Percentiles rank a stretch among this genome's conserved stretches.
Evolutionary conservation across 2,888 invertebrate genomes (phyloP).

Genomic region (Rugalucina vietnamica): DNA sequence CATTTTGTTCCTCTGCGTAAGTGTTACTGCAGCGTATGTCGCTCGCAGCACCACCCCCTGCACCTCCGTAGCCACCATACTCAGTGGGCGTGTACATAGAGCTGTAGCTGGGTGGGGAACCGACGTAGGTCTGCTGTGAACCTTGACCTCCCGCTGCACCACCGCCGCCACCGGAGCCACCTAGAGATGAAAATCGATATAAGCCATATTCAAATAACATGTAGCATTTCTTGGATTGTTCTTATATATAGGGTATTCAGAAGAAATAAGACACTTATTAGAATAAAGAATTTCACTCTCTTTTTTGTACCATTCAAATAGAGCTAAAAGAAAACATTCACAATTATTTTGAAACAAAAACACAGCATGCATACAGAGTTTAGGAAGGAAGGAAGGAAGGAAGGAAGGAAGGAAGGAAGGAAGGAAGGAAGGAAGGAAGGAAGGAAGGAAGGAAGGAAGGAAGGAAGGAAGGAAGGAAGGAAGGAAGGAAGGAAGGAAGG

Average conservation of each 20-base stretch:
- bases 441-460: neutral
- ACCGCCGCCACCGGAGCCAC: slow-evolving; percentile 70
- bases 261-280: no score
- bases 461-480: neutral
- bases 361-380: no score
- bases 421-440: neutral
- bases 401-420: neutral
- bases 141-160: slow-evolving; percentile 71
- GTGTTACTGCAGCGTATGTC: slow-evolving; percentile 53
- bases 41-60: slow-evolving; percentile 61
- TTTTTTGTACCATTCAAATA: no score
- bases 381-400: neutral
- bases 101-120: slow-evolving; percentile 67
- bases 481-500: neutral
- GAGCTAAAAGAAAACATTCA: no score
- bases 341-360: no score
- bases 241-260: no score
- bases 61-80: slow-evolving; percentile 73
- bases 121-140: slow-evolving; percentile 59
- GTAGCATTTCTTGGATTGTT: no score
- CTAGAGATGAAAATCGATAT: no score
- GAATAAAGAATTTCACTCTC: no score
- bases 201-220: no score
- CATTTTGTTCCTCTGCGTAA: slow-evolving; percentile 40
- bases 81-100: slow-evolving; percentile 68